Evolutionary conservation across 1,140 invertebrate species (phyloP).

Genomic region (Drosophila mauritiana): DNA sequence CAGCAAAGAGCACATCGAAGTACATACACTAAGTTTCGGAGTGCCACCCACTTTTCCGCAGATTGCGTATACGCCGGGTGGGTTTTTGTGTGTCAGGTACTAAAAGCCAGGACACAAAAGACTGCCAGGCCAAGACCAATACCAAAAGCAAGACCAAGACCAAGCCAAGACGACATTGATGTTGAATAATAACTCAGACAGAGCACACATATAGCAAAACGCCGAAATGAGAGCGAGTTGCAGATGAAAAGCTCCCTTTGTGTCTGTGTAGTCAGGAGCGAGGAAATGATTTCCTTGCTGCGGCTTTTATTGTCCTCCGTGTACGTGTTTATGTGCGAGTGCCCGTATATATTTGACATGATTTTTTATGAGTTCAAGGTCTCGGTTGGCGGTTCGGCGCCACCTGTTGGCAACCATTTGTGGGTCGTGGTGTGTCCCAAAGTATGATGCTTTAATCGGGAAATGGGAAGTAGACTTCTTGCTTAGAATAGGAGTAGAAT

Average conservation of each 20-base stretch:
- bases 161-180: conserved; percentile 77
- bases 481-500: not conserved
- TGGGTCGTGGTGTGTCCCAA: conserved; percentile 7
- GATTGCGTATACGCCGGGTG: conserved; percentile 65
- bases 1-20: conserved; percentile 51
- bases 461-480: not conserved
- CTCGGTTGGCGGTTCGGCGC: conserved; percentile 60
- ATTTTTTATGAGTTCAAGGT: conserved; percentile 84
- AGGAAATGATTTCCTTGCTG: conserved; percentile 79
- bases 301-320: conserved; percentile 66
- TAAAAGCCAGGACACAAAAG: conserved; percentile 34
- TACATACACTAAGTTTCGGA: conserved; percentile 62
- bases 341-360: conserved; percentile 65
- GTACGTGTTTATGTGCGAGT: conserved; percentile 42
- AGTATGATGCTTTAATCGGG: conserved; percentile 49
- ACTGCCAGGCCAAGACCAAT: conserved; percentile 5
- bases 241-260: conserved; percentile 15
- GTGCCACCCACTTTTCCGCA: conserved; percentile 2
- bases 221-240: not conserved
- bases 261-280: conserved; percentile 57
- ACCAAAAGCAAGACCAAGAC: conserved; percentile 15
- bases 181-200: conserved; percentile 76
- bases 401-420: conserved; percentile 65
- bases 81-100: conserved; percentile 43
- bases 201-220: not conserved